phyloP scores from a whole-genome alignment of 2,113 vertebrate genomes.

The Tragelaphus buxtoni region DNA sequence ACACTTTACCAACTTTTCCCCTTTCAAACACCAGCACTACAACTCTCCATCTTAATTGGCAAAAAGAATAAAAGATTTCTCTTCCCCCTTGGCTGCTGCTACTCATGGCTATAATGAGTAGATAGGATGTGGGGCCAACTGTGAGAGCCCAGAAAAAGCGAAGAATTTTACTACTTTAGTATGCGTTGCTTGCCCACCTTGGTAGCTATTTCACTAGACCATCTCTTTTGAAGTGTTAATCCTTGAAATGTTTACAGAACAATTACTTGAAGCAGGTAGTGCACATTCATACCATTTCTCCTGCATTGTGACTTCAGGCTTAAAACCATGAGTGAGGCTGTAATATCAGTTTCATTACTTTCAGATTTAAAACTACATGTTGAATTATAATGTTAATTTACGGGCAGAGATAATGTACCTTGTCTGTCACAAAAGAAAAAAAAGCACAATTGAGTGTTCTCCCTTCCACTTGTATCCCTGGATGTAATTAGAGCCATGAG shows the following conservation, averaged over 20 bases:
- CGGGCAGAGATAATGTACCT: background rate
- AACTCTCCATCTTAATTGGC: background rate
- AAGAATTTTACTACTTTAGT: background rate
- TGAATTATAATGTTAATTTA: conserved; percentile 16
- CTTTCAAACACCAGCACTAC: background rate
- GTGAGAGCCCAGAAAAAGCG: background rate
- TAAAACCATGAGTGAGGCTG: background rate
- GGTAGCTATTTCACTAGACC: background rate
- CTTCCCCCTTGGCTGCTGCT: background rate
- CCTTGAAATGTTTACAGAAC: background rate
- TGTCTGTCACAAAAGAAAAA: conserved; percentile 15
- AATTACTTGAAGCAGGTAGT: background rate
- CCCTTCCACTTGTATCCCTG: background rate
- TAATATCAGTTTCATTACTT: conserved; percentile 6
- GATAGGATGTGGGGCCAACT: background rate
- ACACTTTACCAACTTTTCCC: background rate
- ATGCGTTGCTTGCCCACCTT: background rate
- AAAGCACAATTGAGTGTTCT: background rate
- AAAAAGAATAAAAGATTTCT: background rate
- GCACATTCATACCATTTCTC: background rate
- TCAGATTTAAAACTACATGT: conserved; percentile 26
- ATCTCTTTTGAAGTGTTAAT: conserved; percentile 26
- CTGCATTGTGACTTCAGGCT: background rate
- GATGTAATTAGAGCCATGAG: background rate
- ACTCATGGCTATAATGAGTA: background rate